phyloP scores from a whole-genome alignment of 2,113 vertebrate species.

The Phaethornis superciliosus region DNA sequence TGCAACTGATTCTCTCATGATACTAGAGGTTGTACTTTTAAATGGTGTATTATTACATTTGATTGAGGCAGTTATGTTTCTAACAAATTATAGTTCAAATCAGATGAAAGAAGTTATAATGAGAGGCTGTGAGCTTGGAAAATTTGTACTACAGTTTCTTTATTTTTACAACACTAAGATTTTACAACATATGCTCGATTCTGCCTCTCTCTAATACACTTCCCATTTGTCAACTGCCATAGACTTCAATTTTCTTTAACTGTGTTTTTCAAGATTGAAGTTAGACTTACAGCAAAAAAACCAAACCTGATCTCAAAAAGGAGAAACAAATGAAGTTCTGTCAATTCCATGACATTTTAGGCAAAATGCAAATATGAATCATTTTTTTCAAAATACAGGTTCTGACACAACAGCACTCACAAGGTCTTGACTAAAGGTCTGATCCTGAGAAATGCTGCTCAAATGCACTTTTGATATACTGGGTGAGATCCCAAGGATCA shows the following conservation, averaged over 20 bases:
- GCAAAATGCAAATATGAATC: neutral
- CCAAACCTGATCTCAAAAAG: neutral
- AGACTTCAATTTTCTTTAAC: slow-evolving; percentile 22
- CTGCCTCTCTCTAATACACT: slow-evolving; percentile 27
- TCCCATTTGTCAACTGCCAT: slow-evolving; percentile 10
- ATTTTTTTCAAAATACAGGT: neutral
- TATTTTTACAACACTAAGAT: neutral
- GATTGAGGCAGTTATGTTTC: slow-evolving; percentile 17
- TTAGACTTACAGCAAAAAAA: neutral
- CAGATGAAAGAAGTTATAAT: slow-evolving; percentile 52
- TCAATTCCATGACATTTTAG: neutral
- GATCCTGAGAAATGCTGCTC: neutral
- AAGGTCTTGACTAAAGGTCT: neutral
- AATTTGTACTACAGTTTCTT: neutral
- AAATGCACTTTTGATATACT: neutral
- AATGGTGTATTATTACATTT: neutral
- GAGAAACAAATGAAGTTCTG: neutral
- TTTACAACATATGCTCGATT: neutral
- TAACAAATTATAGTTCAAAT: neutral
- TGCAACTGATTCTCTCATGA: neutral
- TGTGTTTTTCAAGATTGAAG: slow-evolving; percentile 11
- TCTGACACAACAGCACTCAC: neutral
- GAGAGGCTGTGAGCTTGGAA: neutral
- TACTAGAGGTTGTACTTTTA: neutral
- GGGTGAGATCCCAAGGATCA: neutral